Conservation (phyloP, 1,140 invertebrate genomes). For the Drosophila pectinifera region DNA sequence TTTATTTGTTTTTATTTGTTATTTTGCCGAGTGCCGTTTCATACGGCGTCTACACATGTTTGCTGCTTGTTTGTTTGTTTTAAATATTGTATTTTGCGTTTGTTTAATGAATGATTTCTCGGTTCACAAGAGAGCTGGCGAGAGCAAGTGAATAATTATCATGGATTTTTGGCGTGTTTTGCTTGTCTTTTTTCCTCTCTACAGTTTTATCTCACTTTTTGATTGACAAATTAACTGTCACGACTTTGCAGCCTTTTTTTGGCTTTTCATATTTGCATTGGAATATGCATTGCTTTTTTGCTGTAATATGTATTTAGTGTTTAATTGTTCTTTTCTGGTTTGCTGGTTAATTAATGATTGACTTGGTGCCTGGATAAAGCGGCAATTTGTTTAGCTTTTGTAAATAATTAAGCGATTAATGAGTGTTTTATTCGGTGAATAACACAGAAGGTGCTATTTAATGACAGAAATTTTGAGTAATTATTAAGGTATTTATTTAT, state of each 20-base stretch:
- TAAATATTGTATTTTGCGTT: conserved; percentile 60
- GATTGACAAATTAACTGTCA: conserved; percentile 77
- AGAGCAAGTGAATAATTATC: conserved; percentile 79
- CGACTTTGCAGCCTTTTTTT: conserved; percentile 46
- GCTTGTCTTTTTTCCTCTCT: conserved; percentile 12
- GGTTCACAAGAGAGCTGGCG: conserved; percentile 37
- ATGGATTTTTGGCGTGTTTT: conserved; percentile 50
- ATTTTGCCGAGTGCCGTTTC: conserved; percentile 51
- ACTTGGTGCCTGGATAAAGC: conserved; percentile 17
- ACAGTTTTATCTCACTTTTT: conserved; percentile 28
- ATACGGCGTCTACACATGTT: conserved; percentile 67
- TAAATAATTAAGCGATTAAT: conserved; percentile 36
- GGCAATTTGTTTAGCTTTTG: conserved; percentile 41
- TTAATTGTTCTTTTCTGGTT: conserved; percentile 61
- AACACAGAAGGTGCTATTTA: background rate
- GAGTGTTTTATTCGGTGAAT: background rate
- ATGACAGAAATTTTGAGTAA: background rate
- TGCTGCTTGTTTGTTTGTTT: conserved; percentile 78
- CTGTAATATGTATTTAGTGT: conserved; percentile 45
- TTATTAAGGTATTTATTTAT: background rate
- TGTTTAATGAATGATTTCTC: conserved; percentile 76
- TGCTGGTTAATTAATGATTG: conserved; percentile 51
- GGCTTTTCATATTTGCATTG: conserved; percentile 41
- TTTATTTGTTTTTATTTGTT: conserved; percentile 61
- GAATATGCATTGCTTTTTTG: conserved; percentile 33